Evolutionary conservation across 2,113 vertebrate species (phyloP).

Genomic region (Laterallus jamaicensis): DNA sequence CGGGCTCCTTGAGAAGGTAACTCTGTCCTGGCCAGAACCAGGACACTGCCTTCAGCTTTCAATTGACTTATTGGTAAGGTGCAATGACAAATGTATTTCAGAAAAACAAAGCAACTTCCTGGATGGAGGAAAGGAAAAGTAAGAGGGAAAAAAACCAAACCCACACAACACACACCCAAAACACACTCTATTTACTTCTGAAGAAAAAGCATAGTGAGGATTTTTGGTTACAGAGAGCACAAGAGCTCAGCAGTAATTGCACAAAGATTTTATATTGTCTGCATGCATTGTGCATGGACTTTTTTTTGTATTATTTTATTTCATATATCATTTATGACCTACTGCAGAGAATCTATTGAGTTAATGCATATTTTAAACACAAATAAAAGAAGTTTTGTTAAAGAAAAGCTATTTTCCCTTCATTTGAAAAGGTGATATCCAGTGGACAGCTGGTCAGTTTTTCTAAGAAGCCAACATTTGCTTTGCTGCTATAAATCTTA

Average conservation of each 20-base stretch:
- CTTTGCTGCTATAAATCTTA: background rate
- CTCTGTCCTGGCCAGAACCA: too few relatives aligned
- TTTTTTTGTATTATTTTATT: background rate
- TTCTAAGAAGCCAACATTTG: background rate
- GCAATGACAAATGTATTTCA: background rate
- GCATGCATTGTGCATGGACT: background rate
- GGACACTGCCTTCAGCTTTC: background rate
- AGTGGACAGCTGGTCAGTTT: background rate
- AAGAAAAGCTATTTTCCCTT: slow-evolving; percentile 19
- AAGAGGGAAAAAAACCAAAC: background rate
- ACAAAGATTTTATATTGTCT: slow-evolving; percentile 3
- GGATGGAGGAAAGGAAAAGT: background rate
- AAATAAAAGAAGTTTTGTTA: slow-evolving; percentile 38
- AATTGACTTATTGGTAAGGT: background rate
- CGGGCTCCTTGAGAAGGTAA: too few relatives aligned
- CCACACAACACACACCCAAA: background rate
- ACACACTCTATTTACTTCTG: background rate
- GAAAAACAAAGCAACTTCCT: background rate
- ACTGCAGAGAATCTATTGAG: slow-evolving; percentile 5
- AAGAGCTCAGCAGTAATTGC: slow-evolving; percentile 7
- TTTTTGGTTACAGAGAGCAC: background rate
- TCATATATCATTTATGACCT: slow-evolving; percentile 49
- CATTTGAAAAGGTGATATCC: slow-evolving; percentile 9
- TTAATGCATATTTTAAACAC: slow-evolving; percentile 6
- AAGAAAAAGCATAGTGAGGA: background rate